Conservation (phyloP, 2,797 vertebrate genomes). For the Neostethus bicornis region DNA sequence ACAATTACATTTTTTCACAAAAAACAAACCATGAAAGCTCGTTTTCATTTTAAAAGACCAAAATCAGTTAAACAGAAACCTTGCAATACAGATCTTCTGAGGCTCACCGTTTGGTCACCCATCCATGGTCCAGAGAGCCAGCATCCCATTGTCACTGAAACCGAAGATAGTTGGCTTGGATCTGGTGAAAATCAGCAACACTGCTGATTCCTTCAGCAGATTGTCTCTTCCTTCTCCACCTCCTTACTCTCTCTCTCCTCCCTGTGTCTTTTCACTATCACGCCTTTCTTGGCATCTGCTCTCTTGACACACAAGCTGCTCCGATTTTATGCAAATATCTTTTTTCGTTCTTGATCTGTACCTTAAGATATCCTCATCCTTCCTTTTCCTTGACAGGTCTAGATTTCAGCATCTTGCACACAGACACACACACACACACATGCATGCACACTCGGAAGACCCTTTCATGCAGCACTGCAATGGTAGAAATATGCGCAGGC, state of each 20-base stretch:
- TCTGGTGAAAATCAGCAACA: slow-evolving; percentile 47
- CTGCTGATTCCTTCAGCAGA: slow-evolving; percentile 60
- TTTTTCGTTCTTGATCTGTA: slow-evolving; percentile 30
- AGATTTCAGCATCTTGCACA: slow-evolving; percentile 47
- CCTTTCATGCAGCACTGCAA: slow-evolving; percentile 53
- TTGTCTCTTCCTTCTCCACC: slow-evolving; percentile 34
- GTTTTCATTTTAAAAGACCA: slow-evolving; percentile 6
- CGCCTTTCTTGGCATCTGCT: slow-evolving; percentile 47
- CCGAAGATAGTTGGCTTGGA: slow-evolving; percentile 60
- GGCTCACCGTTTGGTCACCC: slow-evolving; percentile 76
- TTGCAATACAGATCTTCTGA: slow-evolving; percentile 10
- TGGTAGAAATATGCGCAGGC: slow-evolving; percentile 64
- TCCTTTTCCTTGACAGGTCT: slow-evolving; percentile 40
- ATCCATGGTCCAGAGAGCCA: slow-evolving; percentile 82
- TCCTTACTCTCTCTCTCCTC: slow-evolving; percentile 36
- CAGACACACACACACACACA: slow-evolving; percentile 13
- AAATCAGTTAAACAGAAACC: slow-evolving; percentile 26
- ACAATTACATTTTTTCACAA: slow-evolving; percentile 12
- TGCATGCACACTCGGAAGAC: slow-evolving; percentile 15
- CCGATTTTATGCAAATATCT: slow-evolving; percentile 11
- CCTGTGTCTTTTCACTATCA: slow-evolving; percentile 22
- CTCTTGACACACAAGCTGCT: slow-evolving; percentile 10
- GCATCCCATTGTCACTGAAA: slow-evolving; percentile 83
- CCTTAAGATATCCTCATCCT: slow-evolving; percentile 30
- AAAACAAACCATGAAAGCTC: neutral